Conservation (phyloP, 1,140 invertebrate species). For the Anoplophora glabripennis region DNA sequence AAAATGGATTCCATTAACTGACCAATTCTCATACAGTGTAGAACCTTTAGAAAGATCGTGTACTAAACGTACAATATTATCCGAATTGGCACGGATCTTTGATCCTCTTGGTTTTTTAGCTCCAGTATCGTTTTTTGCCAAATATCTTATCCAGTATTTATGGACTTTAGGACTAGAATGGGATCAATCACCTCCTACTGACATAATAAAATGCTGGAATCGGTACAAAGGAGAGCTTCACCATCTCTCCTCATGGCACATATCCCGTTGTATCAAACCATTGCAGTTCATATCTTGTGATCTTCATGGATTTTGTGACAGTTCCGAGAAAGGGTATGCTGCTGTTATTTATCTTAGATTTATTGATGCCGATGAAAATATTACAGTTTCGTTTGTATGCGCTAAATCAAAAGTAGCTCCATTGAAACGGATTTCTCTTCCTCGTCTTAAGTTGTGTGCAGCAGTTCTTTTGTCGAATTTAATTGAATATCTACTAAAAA, state of each 20-base stretch:
- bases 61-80: conserved; percentile 15
- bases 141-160: conserved; percentile 16
- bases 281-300: not conserved
- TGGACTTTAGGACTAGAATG: conserved; percentile 6
- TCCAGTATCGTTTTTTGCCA: conserved; percentile 4
- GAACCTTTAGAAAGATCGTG: conserved; percentile 8
- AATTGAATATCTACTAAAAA: not conserved
- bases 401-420: conserved; percentile 40
- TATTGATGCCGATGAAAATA: not conserved
- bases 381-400: conserved; percentile 6
- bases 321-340: too few species aligned
- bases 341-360: conserved; percentile 1
- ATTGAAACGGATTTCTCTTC: conserved; percentile 36
- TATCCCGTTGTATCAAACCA: not conserved
- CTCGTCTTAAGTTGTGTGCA: conserved; percentile 36
- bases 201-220: not conserved
- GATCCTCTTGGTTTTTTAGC: conserved; percentile 14
- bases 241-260: not conserved
- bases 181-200: not conserved
- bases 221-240: not conserved
- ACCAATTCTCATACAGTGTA: conserved; percentile 5
- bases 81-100: conserved; percentile 30
- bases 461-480: conserved; percentile 32
- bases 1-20: conserved; percentile 1
- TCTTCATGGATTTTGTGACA: not conserved